A percentile compares a stretch with the other conserved stretches of the same genome.
Evolutionary conservation across 1,140 invertebrate genomes (phyloP).

Genomic region (Brachionus plicatilis): DNA sequence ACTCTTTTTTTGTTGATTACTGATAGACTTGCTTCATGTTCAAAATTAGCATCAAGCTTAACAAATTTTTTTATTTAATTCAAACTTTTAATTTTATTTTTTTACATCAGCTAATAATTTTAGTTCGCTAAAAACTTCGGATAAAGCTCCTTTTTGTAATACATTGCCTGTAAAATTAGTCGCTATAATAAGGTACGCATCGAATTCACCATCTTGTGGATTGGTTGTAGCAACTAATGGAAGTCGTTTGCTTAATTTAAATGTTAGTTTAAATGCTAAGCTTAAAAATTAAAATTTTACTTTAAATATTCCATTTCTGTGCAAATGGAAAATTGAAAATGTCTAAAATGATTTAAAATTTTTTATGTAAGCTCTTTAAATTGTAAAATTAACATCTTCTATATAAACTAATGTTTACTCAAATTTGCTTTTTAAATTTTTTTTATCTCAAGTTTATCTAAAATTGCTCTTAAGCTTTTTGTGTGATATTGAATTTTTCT

Average conservation of each 20-base stretch:
- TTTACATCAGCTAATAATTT: conserved; percentile 8
- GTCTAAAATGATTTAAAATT: not conserved
- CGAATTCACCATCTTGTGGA: not conserved
- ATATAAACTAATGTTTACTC: no score
- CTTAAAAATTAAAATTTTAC: not conserved
- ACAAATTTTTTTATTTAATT: not conserved
- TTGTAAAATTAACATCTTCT: not conserved
- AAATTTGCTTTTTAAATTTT: no score
- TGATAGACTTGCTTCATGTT: not conserved
- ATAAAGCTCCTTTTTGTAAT: not conserved
- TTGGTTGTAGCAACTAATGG: not conserved
- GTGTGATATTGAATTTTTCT: no score
- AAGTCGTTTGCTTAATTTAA: not conserved
- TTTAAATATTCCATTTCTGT: not conserved
- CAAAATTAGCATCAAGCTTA: conserved; percentile 13
- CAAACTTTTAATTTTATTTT: not conserved
- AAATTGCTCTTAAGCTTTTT: no score
- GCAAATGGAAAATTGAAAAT: not conserved
- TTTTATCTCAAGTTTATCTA: no score
- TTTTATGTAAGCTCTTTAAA: not conserved
- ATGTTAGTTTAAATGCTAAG: not conserved
- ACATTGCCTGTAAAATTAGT: not conserved
- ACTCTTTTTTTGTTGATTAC: conserved; percentile 29
- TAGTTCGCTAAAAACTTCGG: not conserved
- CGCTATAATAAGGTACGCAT: not conserved